Conservation (phyloP, 1,140 invertebrate genomes). For the Scaptomyza hsui region DNA sequence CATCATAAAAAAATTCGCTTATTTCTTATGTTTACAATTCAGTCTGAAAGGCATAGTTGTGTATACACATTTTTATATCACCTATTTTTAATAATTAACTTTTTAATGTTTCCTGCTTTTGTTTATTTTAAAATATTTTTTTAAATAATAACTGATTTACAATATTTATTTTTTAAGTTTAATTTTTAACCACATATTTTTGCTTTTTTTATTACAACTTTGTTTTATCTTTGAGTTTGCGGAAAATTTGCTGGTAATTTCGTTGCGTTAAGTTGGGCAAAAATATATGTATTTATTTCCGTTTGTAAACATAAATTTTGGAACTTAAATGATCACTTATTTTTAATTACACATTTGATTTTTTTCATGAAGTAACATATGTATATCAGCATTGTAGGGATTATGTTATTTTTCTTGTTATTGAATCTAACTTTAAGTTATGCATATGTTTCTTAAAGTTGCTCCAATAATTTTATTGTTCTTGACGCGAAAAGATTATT, state of each 20-base stretch:
- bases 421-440: constrained; percentile 41
- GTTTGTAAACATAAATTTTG: constrained; percentile 75
- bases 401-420: constrained; percentile 52
- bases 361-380: constrained; percentile 53
- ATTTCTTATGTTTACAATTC: constrained; percentile 81
- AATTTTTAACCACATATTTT: constrained; percentile 58
- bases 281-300: constrained; percentile 66
- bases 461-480: constrained; percentile 49
- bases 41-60: constrained; percentile 81
- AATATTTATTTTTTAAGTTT: constrained; percentile 65
- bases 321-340: constrained; percentile 70
- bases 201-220: constrained; percentile 49
- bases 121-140: constrained; percentile 58
- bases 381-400: constrained; percentile 44
- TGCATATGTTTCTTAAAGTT: constrained; percentile 51
- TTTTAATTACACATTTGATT: constrained; percentile 77
- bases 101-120: constrained; percentile 54
- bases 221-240: constrained; percentile 51
- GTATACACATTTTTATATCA: constrained; percentile 79
- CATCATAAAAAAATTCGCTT: constrained; percentile 75
- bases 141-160: constrained; percentile 66
- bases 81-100: constrained; percentile 80
- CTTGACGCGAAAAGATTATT: constrained; percentile 51
- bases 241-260: constrained; percentile 76
- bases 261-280: constrained; percentile 79